These are phyloP conservation scores for Umimayanthus chanpuru DNA, from an alignment of 92 coral and sea anemone genomes.

Conservation along the genomic window DNA sequence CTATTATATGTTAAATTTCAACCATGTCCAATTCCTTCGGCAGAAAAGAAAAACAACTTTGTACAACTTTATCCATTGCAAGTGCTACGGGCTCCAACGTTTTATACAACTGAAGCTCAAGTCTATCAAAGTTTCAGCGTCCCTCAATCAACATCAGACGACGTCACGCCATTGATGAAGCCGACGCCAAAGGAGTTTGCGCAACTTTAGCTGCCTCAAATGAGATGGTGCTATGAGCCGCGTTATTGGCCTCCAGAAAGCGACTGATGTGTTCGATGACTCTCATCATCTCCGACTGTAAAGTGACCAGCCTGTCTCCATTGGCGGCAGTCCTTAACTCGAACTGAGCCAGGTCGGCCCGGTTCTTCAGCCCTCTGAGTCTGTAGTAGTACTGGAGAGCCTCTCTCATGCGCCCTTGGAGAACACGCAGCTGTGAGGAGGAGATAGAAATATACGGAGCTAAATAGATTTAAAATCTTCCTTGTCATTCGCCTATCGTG, in stretches of 20 bases:
- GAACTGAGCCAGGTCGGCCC: slow-evolving; percentile 85
- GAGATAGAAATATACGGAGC: no score
- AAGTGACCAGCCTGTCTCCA: slow-evolving; percentile 76
- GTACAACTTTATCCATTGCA: not conserved
- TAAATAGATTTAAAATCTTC: no score
- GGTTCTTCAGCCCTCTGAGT: slow-evolving; percentile 85
- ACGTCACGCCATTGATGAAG: slow-evolving; percentile 11
- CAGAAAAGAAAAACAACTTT: not conserved
- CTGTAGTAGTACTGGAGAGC: slow-evolving; percentile 86
- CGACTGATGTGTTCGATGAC: slow-evolving; percentile 87
- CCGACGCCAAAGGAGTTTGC: slow-evolving; percentile 52
- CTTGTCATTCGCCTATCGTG: no score
- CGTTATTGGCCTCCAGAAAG: slow-evolving; percentile 87
- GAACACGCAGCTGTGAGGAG: slow-evolving; percentile 70
- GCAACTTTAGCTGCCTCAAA: slow-evolving; percentile 82
- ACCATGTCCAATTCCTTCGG: not conserved
- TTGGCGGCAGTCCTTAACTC: slow-evolving; percentile 75
- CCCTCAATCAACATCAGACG: no score
- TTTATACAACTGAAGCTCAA: not conserved
- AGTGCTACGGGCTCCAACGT: not conserved
- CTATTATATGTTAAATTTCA: no score
- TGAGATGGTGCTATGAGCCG: slow-evolving; percentile 87
- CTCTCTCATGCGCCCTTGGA: slow-evolving; percentile 92
- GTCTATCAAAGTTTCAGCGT: no score
- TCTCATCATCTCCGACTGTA: slow-evolving; percentile 84